A percentile compares a stretch with the other conserved stretches of the same genome.
Evolutionary conservation across 2,888 invertebrate species (phyloP).

Genomic region (Acrobasis repandana): DNA sequence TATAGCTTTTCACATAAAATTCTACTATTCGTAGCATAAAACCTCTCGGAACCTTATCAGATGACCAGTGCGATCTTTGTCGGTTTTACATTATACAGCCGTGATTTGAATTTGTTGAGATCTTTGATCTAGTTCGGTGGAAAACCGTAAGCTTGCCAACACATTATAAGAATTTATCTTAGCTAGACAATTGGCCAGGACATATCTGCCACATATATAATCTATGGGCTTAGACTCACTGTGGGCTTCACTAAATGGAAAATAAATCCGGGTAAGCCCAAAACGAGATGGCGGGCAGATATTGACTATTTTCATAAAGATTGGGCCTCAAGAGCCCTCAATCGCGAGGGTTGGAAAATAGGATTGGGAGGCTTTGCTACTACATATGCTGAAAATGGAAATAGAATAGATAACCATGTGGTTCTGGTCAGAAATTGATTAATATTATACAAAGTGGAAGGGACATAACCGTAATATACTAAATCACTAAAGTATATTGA

Average conservation of each 20-base stretch:
- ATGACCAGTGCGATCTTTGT: constrained; percentile 29
- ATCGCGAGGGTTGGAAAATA: no score
- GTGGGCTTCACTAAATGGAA: neutral
- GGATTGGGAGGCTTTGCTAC: no score
- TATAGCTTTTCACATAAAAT: constrained; percentile 14
- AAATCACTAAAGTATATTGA: no score
- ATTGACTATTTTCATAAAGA: no score
- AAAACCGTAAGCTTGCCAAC: constrained; percentile 39
- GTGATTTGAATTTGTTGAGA: constrained; percentile 62
- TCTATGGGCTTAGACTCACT: neutral
- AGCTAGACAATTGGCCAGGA: neutral
- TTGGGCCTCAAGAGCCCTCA: no score
- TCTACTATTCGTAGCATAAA: constrained; percentile 7
- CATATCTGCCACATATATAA: neutral
- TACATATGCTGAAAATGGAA: no score
- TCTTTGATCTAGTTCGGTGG: constrained; percentile 76
- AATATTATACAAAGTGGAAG: no score
- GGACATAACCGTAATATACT: no score
- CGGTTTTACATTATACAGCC: constrained; percentile 54
- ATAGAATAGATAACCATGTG: no score
- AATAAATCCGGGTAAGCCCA: no score
- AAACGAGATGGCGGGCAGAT: no score
- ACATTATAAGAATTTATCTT: neutral
- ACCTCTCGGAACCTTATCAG: constrained; percentile 36
- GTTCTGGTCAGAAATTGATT: no score